Evolutionary conservation across 2,888 invertebrate genomes (phyloP).

Genomic region (Maniola hyperantus): DNA sequence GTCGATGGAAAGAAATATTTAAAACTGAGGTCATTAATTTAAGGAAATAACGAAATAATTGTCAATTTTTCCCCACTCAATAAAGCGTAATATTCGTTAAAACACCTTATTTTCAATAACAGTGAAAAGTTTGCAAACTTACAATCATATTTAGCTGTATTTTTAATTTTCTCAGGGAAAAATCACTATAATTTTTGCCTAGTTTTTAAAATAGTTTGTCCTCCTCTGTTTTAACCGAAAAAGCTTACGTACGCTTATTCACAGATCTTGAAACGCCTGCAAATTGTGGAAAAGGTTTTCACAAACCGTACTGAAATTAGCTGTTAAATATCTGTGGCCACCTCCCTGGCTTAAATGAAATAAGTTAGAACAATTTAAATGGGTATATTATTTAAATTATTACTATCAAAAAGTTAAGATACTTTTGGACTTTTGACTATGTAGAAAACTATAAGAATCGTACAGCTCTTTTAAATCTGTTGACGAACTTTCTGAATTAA

Average conservation of each 20-base stretch:
- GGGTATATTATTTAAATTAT: not conserved
- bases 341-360: not conserved
- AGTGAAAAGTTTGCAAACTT: not conserved
- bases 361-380: constrained; percentile 5
- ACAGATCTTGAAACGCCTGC: constrained; percentile 5
- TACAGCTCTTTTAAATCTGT: too few relatives aligned
- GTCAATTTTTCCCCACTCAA: not conserved
- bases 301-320: constrained; percentile 13
- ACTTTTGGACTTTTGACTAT: too few relatives aligned
- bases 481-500: too few relatives aligned
- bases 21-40: not conserved
- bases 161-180: too few relatives aligned
- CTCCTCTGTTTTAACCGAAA: too few relatives aligned
- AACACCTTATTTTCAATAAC: not conserved
- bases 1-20: too few relatives aligned
- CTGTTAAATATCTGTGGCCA: constrained; percentile 15
- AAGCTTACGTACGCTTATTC: constrained; percentile 1
- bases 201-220: too few relatives aligned
- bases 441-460: too few relatives aligned
- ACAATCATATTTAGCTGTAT: too few relatives aligned
- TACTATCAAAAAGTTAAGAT: too few relatives aligned
- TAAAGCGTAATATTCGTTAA: constrained; percentile 3
- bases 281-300: constrained; percentile 1
- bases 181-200: too few relatives aligned
- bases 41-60: constrained; percentile 3